These are phyloP conservation scores for Oxyscelio sp. DNA, from an alignment of 2,888 invertebrate genomes.

Conservation along the genomic window DNA sequence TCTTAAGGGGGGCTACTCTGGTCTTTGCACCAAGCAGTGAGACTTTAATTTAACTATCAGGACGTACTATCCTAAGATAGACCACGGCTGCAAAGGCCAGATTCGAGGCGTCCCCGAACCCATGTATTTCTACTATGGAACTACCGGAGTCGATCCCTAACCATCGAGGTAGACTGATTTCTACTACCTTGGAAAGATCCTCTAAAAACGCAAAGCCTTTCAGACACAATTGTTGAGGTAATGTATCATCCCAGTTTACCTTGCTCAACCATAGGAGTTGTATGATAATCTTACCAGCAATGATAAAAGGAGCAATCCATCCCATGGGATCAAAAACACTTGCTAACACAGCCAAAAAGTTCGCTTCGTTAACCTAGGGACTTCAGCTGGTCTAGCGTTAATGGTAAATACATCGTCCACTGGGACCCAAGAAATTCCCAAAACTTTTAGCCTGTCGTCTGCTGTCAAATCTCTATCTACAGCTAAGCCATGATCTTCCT, in stretches of 20 bases:
- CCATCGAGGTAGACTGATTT: not conserved
- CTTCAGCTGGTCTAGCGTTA: too few species aligned
- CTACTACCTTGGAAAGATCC: not conserved
- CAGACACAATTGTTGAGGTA: not conserved
- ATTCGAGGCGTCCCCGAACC: not conserved
- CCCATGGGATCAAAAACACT: too few species aligned
- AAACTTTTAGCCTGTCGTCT: too few species aligned
- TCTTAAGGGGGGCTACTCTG: too few species aligned
- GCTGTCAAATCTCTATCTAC: too few species aligned
- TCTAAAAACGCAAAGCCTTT: not conserved
- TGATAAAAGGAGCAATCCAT: too few species aligned
- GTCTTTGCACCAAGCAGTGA: not conserved
- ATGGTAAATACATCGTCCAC: too few species aligned
- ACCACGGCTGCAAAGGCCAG: not conserved
- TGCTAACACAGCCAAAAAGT: too few species aligned
- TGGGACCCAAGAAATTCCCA: too few species aligned
- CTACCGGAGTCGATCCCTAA: too few species aligned
- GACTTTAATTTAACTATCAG: not conserved
- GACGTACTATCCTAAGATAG: not conserved
- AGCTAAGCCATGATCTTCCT: too few species aligned
- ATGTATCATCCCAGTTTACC: not conserved
- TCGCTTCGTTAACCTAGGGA: too few species aligned
- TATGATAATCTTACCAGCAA: not conserved
- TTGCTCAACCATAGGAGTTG: not conserved
- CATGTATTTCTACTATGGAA: not conserved